These are phyloP conservation scores for Amazona finschi DNA, from an alignment of 2,797 vertebrate species.

Conservation along the genomic window DNA sequence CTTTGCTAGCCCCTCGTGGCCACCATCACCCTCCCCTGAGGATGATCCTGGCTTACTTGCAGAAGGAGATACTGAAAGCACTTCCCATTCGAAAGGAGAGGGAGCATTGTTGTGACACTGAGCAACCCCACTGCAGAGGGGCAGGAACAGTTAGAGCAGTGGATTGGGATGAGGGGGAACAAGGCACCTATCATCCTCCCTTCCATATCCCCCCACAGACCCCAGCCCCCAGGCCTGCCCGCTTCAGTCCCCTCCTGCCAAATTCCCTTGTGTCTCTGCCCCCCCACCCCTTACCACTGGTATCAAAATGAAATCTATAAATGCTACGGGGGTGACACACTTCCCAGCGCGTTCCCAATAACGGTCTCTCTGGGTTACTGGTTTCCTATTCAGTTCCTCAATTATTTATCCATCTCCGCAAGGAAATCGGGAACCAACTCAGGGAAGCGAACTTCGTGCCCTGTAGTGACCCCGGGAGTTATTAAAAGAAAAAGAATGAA, in stretches of 20 bases:
- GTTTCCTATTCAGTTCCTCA: constrained; percentile 19
- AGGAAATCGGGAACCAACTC: constrained; percentile 13
- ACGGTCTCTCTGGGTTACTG: not conserved
- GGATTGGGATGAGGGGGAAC: not conserved
- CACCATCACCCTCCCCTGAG: not conserved
- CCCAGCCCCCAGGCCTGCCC: not conserved
- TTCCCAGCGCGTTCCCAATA: not conserved
- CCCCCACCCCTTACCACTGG: not conserved
- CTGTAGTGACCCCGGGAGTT: not conserved
- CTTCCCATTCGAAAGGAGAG: not conserved
- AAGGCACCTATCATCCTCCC: accelerated
- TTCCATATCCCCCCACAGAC: not conserved
- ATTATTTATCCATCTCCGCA: constrained; percentile 24
- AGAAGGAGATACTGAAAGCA: not conserved
- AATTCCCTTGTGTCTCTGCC: not conserved
- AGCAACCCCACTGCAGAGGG: not conserved
- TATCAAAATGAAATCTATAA: not conserved
- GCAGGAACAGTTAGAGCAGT: not conserved
- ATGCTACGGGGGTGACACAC: not conserved
- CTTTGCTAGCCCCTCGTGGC: not conserved
- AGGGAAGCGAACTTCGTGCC: constrained; percentile 14
- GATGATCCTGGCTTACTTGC: not conserved
- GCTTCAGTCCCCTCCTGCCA: not conserved
- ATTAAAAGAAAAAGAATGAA: constrained; percentile 12
- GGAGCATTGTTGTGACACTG: not conserved